Evolutionary conservation across 2,113 vertebrate species (phyloP), one percentile per base, ranked within the genome.

Genomic region (Notothenia coriiceps): DNA sequence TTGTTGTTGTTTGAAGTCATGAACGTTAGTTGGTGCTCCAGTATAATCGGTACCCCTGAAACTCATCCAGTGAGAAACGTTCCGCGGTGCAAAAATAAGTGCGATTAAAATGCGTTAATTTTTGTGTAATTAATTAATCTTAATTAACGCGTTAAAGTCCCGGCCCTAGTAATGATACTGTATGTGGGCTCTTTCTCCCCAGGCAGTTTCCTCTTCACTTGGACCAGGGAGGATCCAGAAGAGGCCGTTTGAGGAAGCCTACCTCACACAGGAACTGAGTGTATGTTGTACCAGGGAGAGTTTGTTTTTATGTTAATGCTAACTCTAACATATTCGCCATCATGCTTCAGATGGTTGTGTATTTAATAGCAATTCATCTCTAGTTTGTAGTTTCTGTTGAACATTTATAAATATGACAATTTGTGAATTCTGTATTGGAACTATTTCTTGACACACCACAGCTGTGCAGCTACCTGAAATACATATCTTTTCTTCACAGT

Each of bases 141-240:
- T 22, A 22, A 22, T 22, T 22, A 22, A 22, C 22, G 22, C 22
- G 22, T 22, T 22, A 22, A 22, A 22, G 22, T 22, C 22, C 22
- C 22, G 22, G 22, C 22, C 22, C 22, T 22, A 22, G 20, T 17
- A 4, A 60, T 73, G 4, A 46, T 3, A 29, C 2, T 29, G 29
- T 29, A 10, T n/a, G 9, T 50, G 3, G 3, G 4, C 25, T 55
- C 2, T 50, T 59, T 81, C 55, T 80, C 66, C 67, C 12, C 84
- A 99, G 98, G 83, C 93, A 49, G 93, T 99, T 89, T 92, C 97
- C 68, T 89, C 77, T 73, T 89, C 70, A 9, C 85, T 96, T 10
- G 97, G 98, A 78, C 92, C 96, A 52, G 97, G 96, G 76, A 96
- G 95, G 90, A 92, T 90, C 63, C 88, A 93, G 84, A 96, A 91